These are phyloP conservation scores for Scopus umbretta DNA, from an alignment of 2,113 vertebrate genomes.

Conservation along the genomic window DNA sequence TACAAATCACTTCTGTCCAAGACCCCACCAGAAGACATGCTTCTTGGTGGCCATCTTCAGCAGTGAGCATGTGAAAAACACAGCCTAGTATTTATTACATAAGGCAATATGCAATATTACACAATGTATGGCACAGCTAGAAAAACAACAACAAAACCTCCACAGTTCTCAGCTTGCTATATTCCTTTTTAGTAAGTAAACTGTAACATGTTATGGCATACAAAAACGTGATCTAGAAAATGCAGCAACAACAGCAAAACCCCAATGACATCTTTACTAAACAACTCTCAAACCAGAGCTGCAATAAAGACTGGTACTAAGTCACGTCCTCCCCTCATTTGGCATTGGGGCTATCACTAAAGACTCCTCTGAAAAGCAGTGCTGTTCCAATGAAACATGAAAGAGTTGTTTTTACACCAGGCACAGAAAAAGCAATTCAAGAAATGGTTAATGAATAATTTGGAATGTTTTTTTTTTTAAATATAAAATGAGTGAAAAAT, in stretches of 20 bases:
- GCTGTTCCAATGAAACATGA: background rate
- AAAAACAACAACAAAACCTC: background rate
- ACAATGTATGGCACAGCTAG: background rate
- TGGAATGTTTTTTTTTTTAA: background rate
- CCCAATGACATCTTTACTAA: background rate
- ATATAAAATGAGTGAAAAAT: background rate
- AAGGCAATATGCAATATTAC: background rate
- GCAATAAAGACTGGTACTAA: background rate
- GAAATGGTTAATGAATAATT: background rate
- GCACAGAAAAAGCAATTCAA: background rate
- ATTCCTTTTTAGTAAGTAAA: background rate
- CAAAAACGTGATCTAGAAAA: background rate
- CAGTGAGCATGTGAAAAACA: background rate
- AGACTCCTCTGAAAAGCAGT: background rate
- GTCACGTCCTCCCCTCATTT: too few relatives aligned
- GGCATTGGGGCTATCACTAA: background rate
- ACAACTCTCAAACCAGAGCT: background rate
- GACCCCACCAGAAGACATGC: rapidly evolving
- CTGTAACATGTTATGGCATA: background rate
- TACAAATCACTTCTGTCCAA: background rate
- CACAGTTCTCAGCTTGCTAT: background rate
- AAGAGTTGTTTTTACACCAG: background rate
- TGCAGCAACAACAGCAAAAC: background rate
- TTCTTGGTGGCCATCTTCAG: background rate
- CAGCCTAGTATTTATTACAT: background rate